These are phyloP conservation scores for Pristionchus maxplancki DNA, from an alignment of 2,888 invertebrate species.

Conservation along the genomic window DNA sequence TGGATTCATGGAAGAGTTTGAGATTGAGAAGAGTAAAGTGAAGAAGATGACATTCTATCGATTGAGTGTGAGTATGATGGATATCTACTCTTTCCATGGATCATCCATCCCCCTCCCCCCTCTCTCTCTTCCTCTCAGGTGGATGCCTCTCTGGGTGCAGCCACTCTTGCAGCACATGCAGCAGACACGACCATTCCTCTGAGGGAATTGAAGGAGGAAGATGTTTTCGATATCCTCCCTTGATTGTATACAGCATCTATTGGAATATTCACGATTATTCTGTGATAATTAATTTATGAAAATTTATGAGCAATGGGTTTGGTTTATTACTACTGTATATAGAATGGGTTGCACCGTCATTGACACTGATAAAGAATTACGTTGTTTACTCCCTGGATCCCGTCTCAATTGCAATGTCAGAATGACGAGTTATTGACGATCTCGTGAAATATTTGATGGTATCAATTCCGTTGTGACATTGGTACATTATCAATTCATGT, in stretches of 20 bases:
- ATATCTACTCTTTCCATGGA: not conserved
- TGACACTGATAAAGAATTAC: slow-evolving; percentile 3
- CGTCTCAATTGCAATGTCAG: not conserved
- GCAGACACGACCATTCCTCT: not conserved
- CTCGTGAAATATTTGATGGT: not conserved
- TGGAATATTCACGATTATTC: too few species aligned
- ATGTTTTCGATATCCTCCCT: slow-evolving; percentile 5
- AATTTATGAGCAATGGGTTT: not conserved
- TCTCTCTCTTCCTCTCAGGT: not conserved
- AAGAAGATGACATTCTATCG: slow-evolving; percentile 38
- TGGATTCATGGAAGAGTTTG: slow-evolving; percentile 58
- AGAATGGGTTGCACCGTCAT: not conserved
- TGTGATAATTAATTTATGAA: not conserved
- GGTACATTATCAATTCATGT: not conserved
- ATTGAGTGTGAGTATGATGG: not conserved
- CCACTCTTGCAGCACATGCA: not conserved
- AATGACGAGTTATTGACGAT: slow-evolving; percentile 20
- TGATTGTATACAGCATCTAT: not conserved
- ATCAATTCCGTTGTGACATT: not conserved
- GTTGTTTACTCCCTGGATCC: not conserved
- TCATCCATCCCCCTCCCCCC: not conserved
- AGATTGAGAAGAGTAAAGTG: slow-evolving; percentile 13
- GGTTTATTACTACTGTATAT: not conserved
- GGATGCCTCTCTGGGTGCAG: slow-evolving; percentile 43
- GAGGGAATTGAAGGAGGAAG: not conserved